Conservation (phyloP, 2,888 invertebrate genomes). For the Pyrrhosoma nymphula region DNA sequence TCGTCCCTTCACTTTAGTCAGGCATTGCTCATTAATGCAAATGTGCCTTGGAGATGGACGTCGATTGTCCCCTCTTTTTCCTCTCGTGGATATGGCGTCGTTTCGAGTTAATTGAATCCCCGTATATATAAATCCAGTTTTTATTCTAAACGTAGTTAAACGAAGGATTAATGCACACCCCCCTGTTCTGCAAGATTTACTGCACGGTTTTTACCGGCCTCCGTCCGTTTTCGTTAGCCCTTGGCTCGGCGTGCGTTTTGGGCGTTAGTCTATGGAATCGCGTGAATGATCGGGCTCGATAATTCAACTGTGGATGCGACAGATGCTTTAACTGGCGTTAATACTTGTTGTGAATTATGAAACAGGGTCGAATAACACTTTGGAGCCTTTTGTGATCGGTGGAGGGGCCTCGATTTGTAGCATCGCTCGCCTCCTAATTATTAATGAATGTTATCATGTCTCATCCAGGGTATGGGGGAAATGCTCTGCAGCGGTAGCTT, state of each 20-base stretch:
- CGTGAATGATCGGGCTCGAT: not conserved
- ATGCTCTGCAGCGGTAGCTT: no score
- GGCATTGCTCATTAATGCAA: constrained; percentile 15
- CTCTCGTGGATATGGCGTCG: not conserved
- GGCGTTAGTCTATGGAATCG: not conserved
- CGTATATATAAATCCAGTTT: not conserved
- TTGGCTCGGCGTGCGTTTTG: not conserved
- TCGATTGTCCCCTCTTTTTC: constrained; percentile 10
- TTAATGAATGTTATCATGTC: no score
- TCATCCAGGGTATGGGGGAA: no score
- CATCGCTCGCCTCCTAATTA: no score
- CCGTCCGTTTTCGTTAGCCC: not conserved
- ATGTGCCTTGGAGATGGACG: not conserved
- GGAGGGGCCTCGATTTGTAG: no score
- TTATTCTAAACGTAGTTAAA: constrained; percentile 26
- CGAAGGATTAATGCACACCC: not conserved
- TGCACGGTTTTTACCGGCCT: not conserved
- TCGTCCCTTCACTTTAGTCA: not conserved
- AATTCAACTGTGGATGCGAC: not conserved
- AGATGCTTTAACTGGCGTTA: not conserved
- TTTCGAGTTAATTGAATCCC: constrained; percentile 51
- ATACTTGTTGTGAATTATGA: not conserved
- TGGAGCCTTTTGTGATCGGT: no score
- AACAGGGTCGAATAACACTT: not conserved
- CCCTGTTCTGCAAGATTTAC: not conserved